Percentiles rank a stretch among this genome's conserved stretches.
phyloP scores from a whole-genome alignment of 2,113 vertebrate species.

The Mormyrus iriodes region DNA sequence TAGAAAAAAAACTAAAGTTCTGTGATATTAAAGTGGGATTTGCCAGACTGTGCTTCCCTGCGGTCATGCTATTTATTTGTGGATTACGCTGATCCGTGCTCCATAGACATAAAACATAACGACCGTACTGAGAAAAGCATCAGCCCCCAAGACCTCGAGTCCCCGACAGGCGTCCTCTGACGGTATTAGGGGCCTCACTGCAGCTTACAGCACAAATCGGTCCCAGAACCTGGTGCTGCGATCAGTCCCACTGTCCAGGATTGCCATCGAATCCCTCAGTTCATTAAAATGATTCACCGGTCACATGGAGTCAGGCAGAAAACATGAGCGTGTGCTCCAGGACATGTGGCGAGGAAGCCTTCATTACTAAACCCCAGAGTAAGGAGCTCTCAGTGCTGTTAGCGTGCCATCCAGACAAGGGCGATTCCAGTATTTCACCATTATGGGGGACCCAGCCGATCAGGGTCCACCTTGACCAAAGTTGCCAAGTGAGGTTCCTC shows the following conservation, averaged over 20 bases:
- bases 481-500: neutral
- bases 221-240: neutral
- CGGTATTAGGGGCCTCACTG: neutral
- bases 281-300: neutral
- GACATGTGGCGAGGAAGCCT: neutral
- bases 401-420: neutral
- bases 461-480: neutral
- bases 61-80: neutral
- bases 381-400: neutral
- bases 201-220: neutral
- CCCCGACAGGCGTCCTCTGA: neutral
- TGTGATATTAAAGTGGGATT: neutral
- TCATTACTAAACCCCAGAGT: neutral
- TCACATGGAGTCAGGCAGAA: neutral
- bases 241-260: neutral
- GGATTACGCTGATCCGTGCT: conserved; percentile 4
- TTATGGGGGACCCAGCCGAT: neutral
- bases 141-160: neutral
- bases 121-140: neutral
- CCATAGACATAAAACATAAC: neutral
- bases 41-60: neutral
- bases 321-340: neutral
- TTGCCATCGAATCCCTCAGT: neutral
- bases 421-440: neutral
- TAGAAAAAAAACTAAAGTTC: neutral